A percentile compares a stretch with the other conserved stretches of the same genome.
Evolutionary conservation across 2,113 vertebrate genomes (phyloP).

Genomic region (Oryzias woworae): DNA sequence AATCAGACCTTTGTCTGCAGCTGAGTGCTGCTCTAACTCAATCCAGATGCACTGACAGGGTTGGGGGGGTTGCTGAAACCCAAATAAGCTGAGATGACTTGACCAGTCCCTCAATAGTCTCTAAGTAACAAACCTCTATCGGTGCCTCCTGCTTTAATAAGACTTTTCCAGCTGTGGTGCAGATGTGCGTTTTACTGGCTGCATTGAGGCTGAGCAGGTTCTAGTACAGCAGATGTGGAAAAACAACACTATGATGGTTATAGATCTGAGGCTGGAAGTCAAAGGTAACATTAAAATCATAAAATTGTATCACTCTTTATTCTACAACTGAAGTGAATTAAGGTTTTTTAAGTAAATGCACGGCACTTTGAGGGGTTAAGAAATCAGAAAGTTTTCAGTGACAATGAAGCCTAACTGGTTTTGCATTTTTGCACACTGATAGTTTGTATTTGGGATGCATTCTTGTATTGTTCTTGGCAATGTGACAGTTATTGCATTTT

Average conservation of each 20-base stretch:
- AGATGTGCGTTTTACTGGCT: slow-evolving; percentile 58
- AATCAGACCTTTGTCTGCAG: background rate
- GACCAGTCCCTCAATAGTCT: slow-evolving; percentile 37
- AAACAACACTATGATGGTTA: background rate
- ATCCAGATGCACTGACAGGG: slow-evolving; percentile 44
- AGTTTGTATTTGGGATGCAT: too few species aligned
- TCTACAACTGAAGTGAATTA: too few species aligned
- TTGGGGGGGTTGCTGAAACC: slow-evolving; percentile 24
- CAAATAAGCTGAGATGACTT: slow-evolving; percentile 43
- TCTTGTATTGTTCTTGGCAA: too few species aligned
- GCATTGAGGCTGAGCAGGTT: slow-evolving; percentile 3
- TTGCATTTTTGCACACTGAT: too few species aligned
- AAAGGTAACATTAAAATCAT: background rate
- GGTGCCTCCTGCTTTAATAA: slow-evolving; percentile 17
- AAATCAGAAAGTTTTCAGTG: too few species aligned
- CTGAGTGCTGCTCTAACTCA: slow-evolving; percentile 30
- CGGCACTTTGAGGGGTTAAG: too few species aligned
- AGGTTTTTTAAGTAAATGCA: too few species aligned
- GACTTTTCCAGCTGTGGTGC: slow-evolving; percentile 61
- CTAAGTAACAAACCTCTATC: slow-evolving; percentile 12
- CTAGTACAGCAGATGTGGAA: background rate
- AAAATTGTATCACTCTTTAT: too few species aligned
- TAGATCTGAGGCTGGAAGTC: background rate
- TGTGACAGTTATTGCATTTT: too few species aligned
- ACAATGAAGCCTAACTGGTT: too few species aligned